Evolutionary conservation across 2,797 vertebrate species (phyloP), one percentile per base, ranked within the genome.

Genomic region (Schizopygopsis malacanthus): DNA sequence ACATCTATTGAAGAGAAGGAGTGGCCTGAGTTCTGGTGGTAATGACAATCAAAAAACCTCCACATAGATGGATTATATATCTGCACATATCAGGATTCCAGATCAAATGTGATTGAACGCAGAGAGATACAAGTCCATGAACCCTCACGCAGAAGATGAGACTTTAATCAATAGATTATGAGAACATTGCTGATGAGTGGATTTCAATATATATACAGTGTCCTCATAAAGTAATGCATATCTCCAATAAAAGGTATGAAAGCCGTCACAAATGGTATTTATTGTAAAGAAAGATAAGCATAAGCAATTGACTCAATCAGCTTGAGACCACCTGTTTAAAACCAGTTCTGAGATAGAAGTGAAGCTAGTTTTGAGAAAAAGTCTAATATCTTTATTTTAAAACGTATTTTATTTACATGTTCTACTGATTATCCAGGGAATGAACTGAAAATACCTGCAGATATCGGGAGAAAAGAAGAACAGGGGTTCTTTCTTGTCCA

Each of bases 401-500:
- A 50, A 8, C 10, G 45, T 52, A 25, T 25, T 18, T 54, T 11
- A 52, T 18, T 16, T 11, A 75, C 15, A 3, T 75, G 18, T 75
- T 52, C 15, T 37, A 79, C 37, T 22, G 20, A 71, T 63, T 73
- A 81, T n/a, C 54, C 6, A 56, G 70, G 39, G 20, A 73, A 72
- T 11, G 2, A 20, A 15, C 39, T 61, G 41, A 6, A 75, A 76
- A 78, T 94, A 99, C 98, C 98, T 98, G 96, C 98, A 99, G 90
- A 99, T 98, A 87, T 99, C 98, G 0, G 98, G 95, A 56, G 96
- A 96, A 94, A 98, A 99, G 93, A 99, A 98, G 37, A 76, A 95
- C 1, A 99, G 80, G 0, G 90, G 82, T 45, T 91, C 89, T 39
- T 90, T 61, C 90, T 96, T 96, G 75, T 96, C 91, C 85, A 99